phyloP scores from a whole-genome alignment of 2,888 invertebrate genomes.

The Harmothoe impar region DNA sequence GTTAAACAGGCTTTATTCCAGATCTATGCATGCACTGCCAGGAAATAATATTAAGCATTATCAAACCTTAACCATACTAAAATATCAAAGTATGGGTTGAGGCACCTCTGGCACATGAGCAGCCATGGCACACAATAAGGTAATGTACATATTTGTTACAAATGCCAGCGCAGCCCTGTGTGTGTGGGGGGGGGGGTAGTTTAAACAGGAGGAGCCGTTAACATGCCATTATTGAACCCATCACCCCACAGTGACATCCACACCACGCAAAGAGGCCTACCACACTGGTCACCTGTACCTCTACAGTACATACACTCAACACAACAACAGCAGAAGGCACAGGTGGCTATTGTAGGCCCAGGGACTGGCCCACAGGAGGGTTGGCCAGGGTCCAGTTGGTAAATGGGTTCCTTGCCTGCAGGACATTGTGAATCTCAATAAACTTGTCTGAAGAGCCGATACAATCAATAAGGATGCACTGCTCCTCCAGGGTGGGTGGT shows the following conservation, averaged over 20 bases:
- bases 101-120: no score
- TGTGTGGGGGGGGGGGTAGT: no score
- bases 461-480: slow-evolving; percentile 21
- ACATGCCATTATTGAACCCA: background rate
- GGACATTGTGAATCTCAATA: slow-evolving; percentile 11
- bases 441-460: background rate
- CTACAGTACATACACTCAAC: background rate
- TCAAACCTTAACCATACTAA: no score
- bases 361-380: background rate
- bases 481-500: background rate
- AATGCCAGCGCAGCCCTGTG: no score
- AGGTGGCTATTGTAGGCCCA: background rate
- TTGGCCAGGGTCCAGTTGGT: background rate
- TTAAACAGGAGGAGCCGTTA: no score
- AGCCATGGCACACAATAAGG: no score
- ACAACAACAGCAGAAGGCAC: background rate
- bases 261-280: background rate
- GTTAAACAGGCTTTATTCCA: no score
- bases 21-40: no score
- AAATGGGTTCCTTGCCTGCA: background rate
- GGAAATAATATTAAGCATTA: no score
- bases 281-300: background rate
- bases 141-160: no score
- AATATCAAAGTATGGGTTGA: no score
- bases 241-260: background rate